These are phyloP conservation scores for Chionomys nivalis DNA, from an alignment of 2,113 vertebrate species.

Conservation along the genomic window DNA sequence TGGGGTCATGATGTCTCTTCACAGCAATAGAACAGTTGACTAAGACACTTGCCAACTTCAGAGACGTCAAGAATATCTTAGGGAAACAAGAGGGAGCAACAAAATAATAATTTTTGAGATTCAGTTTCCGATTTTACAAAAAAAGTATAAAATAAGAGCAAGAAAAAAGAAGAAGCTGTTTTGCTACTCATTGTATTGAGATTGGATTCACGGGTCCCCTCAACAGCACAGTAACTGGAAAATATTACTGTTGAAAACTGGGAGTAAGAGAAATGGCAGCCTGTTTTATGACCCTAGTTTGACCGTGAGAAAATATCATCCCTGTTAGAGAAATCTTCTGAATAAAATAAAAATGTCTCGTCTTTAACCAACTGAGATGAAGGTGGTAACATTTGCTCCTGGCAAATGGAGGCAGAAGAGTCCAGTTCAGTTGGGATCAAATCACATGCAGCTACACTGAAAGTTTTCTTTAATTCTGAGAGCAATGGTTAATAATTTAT, in stretches of 20 bases:
- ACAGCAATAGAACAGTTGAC: not conserved
- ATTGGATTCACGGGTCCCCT: not conserved
- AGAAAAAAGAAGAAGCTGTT: not conserved
- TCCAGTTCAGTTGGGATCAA: not conserved
- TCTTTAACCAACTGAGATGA: not conserved
- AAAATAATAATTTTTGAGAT: not conserved
- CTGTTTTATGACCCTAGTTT: not conserved
- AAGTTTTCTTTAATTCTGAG: not conserved
- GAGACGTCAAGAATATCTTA: not conserved
- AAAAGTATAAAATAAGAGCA: not conserved
- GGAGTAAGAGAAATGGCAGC: not conserved
- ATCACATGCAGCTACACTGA: not conserved
- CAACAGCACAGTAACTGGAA: not conserved
- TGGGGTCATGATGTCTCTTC: too few species aligned
- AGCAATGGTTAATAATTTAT: slow-evolving; percentile 26
- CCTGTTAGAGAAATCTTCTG: not conserved
- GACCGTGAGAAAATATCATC: not conserved
- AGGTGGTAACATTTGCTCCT: not conserved
- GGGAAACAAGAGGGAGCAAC: not conserved
- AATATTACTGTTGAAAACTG: not conserved
- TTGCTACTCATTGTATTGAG: not conserved
- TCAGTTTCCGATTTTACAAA: not conserved
- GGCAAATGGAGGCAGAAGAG: not conserved
- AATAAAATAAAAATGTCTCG: slow-evolving; percentile 7
- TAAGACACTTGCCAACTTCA: not conserved